Evolutionary conservation across 2,888 invertebrate species (phyloP).

Genomic region (Hydroisotoma schaefferi): DNA sequence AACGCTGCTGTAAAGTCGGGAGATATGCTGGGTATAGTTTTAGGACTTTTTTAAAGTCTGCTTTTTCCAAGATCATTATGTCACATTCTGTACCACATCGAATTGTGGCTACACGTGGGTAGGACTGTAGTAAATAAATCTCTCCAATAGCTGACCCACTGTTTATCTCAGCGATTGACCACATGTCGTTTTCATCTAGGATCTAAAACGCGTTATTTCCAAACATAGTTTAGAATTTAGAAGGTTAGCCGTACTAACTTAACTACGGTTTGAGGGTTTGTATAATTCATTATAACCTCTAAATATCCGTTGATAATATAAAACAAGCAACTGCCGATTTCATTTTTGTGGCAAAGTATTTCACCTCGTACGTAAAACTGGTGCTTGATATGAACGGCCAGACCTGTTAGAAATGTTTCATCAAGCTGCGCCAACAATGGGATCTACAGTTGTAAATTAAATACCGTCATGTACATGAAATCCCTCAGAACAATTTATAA

Average conservation of each 20-base stretch:
- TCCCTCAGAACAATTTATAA: too few relatives aligned
- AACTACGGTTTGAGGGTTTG: too few relatives aligned
- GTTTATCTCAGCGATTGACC: constrained; percentile 38
- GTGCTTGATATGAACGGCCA: constrained; percentile 41
- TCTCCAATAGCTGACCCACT: constrained; percentile 47
- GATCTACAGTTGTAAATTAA: constrained; percentile 17
- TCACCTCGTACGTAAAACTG: constrained; percentile 43
- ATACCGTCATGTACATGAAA: background rate
- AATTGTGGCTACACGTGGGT: constrained; percentile 40
- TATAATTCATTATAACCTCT: constrained; percentile 38
- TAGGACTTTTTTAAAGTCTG: constrained; percentile 38
- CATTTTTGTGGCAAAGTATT: constrained; percentile 34
- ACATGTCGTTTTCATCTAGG: constrained; percentile 35
- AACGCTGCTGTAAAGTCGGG: constrained; percentile 26
- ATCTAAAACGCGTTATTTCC: too few relatives aligned
- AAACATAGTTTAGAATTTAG: too few relatives aligned
- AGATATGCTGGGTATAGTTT: constrained; percentile 35
- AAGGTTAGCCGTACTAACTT: too few relatives aligned
- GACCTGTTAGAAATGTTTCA: constrained; percentile 42
- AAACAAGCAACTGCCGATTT: constrained; percentile 36
- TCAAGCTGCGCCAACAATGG: constrained; percentile 35
- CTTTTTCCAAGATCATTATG: constrained; percentile 32
- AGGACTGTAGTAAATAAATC: constrained; percentile 44
- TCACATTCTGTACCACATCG: constrained; percentile 46
- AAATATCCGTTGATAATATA: constrained; percentile 45